phyloP scores from a whole-genome alignment of 2,113 vertebrate genomes.

The Tauraco erythrolophus region DNA sequence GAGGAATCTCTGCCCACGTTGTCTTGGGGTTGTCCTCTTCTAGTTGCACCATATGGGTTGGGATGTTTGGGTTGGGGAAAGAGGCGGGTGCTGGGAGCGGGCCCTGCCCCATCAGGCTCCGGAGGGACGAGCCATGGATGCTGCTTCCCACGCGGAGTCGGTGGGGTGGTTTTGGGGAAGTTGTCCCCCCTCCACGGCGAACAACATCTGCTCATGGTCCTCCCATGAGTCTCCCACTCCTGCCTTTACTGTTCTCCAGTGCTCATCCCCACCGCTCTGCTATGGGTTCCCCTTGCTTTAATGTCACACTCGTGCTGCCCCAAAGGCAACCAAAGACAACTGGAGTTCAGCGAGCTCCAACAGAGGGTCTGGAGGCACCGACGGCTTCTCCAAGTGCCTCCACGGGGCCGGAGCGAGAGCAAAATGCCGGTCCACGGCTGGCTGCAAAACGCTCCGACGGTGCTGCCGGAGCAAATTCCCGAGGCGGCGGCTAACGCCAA shows the following conservation, averaged over 20 bases:
- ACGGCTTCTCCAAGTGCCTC: accelerated
- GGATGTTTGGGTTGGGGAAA: background rate
- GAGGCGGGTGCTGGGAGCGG: background rate
- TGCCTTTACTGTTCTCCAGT: background rate
- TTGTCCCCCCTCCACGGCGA: background rate
- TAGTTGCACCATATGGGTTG: background rate
- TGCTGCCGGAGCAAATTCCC: background rate
- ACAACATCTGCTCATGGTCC: background rate
- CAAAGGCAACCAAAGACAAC: background rate
- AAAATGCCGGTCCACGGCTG: accelerated
- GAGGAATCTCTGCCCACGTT: background rate
- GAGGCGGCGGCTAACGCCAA: accelerated
- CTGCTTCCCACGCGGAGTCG: accelerated
- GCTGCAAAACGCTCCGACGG: background rate
- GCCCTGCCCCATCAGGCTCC: background rate
- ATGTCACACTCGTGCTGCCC: accelerated
- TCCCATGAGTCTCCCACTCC: background rate
- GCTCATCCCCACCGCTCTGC: background rate
- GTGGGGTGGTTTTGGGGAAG: background rate
- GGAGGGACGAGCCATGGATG: accelerated
- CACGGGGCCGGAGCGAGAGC: accelerated
- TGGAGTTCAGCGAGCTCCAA: background rate
- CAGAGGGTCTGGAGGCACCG: background rate
- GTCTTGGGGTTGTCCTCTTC: background rate
- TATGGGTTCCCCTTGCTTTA: background rate